A percentile compares a stretch with the other conserved stretches of the same genome.
These are phyloP conservation scores for Tortrix viridana DNA, from an alignment of 2,888 invertebrate genomes.

Conservation along the genomic window DNA sequence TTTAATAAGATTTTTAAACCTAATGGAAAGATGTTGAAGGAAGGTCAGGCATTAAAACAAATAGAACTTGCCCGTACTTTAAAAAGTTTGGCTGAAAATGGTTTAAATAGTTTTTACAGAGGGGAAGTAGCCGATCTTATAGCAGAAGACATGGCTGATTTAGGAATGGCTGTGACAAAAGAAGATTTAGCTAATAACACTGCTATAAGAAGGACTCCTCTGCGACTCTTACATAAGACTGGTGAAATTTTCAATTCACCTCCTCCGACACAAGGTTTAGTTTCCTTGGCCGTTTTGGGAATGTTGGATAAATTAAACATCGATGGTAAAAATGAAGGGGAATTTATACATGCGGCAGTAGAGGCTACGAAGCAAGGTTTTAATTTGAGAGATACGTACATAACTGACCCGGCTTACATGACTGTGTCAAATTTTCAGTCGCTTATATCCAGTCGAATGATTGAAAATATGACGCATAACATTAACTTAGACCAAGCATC, in stretches of 20 bases:
- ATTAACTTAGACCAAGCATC: conserved; percentile 56
- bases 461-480: conserved; percentile 60
- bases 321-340: conserved; percentile 64
- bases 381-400: conserved; percentile 58
- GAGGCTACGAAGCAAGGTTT: conserved; percentile 72
- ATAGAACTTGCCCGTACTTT: conserved; percentile 65
- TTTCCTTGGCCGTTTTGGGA: conserved; percentile 67
- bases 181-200: conserved; percentile 65
- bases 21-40: conserved; percentile 54
- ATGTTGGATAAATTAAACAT: conserved; percentile 67
- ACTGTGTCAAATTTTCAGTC: conserved; percentile 55
- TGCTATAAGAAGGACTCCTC: conserved; percentile 62
- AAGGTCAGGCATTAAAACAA: conserved; percentile 64
- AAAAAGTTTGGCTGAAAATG: conserved; percentile 59
- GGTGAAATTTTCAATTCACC: conserved; percentile 70
- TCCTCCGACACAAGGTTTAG: conserved; percentile 76
- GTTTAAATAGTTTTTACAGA: conserved; percentile 68
- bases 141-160: conserved; percentile 59
- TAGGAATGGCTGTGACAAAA: conserved; percentile 69
- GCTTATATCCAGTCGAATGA: conserved; percentile 53
- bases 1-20: conserved; percentile 59
- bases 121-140: conserved; percentile 67
- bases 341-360: conserved; percentile 68
- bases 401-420: conserved; percentile 72
- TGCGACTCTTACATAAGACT: conserved; percentile 60